Evolutionary conservation across 2,888 invertebrate species (phyloP).

Genomic region (Syrista parreyssii): DNA sequence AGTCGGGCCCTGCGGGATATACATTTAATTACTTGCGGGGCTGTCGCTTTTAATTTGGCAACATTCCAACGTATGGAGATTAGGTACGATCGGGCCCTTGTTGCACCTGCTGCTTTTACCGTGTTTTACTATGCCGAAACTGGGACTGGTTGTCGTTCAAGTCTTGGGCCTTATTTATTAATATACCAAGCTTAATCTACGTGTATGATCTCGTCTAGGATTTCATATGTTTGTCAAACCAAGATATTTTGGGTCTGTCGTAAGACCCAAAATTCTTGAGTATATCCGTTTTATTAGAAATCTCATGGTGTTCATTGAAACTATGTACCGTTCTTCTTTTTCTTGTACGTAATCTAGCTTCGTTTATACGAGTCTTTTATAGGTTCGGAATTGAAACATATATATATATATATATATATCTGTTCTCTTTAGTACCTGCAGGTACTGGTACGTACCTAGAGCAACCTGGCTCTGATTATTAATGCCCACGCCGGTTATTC

Average conservation of each 20-base stretch:
- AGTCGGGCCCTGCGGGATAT: background rate
- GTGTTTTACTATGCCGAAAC: background rate
- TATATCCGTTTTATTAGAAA: background rate
- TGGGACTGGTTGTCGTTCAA: background rate
- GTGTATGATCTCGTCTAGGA: background rate
- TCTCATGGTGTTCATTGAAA: background rate
- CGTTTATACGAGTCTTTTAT: background rate
- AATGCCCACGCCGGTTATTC: slow-evolving; percentile 3
- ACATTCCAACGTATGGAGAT: slow-evolving; percentile 4
- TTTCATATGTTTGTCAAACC: background rate
- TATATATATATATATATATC: background rate
- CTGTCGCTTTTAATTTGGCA: background rate
- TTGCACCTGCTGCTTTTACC: slow-evolving; percentile 8
- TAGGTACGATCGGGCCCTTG: background rate
- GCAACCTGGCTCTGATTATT: background rate
- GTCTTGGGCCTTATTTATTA: background rate
- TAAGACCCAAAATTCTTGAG: background rate
- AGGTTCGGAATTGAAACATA: background rate
- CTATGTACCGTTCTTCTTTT: background rate
- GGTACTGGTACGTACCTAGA: background rate
- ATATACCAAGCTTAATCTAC: background rate
- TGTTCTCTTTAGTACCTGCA: background rate
- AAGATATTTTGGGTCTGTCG: no score
- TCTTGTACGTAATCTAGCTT: background rate
- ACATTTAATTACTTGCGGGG: background rate